Evolutionary conservation across 2,113 vertebrate species (phyloP).

Genomic region (Sorex fumeus): DNA sequence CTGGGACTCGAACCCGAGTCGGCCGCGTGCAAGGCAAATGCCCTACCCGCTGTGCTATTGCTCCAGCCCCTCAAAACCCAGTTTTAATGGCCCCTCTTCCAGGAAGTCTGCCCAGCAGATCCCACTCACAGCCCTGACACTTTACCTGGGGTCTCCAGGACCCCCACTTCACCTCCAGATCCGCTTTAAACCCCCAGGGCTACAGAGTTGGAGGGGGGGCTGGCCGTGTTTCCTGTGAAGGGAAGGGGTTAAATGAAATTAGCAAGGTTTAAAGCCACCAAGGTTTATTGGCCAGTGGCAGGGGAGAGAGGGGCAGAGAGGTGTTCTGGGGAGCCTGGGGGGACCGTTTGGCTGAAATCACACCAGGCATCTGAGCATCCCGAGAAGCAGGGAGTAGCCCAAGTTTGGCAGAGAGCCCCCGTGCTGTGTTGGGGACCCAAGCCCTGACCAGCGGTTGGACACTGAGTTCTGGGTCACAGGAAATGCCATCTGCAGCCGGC

Average conservation of each 20-base stretch:
- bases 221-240: not conserved
- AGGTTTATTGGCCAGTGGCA: slow-evolving; percentile 69
- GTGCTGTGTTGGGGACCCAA: not conserved
- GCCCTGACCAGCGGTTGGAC: not conserved
- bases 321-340: not conserved
- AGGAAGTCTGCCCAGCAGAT: not conserved
- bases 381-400: not conserved
- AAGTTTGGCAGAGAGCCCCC: slow-evolving; percentile 13
- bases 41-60: no score
- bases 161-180: not conserved
- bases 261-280: not conserved
- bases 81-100: not conserved
- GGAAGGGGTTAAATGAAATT: not conserved
- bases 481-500: not conserved
- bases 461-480: slow-evolving; percentile 60
- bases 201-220: not conserved
- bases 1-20: no score
- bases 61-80: slow-evolving; percentile 64
- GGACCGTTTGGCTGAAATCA: not conserved
- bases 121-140: not conserved
- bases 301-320: no score
- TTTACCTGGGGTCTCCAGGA: no score
- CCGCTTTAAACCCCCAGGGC: not conserved
- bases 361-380: not conserved
- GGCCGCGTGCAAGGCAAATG: no score